Evolutionary conservation across 2,888 invertebrate genomes (phyloP).

Genomic region (Cephus nigrinus): DNA sequence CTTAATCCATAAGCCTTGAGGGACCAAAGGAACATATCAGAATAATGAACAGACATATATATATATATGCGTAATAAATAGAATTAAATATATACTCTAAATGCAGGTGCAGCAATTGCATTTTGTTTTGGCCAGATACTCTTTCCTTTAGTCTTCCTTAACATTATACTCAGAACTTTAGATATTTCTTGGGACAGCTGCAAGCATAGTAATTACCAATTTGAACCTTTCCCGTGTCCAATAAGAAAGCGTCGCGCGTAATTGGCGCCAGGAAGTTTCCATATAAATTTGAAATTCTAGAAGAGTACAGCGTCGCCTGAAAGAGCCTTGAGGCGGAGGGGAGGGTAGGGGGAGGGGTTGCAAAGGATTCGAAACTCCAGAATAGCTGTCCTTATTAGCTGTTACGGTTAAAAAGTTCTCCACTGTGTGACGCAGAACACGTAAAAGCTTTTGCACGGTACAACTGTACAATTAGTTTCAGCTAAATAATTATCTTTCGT

Average conservation of each 20-base stretch:
- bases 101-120: constrained; percentile 48
- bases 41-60: background rate
- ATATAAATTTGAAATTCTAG: background rate
- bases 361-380: background rate
- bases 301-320: background rate
- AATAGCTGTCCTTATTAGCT: background rate
- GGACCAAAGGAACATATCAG: constrained; percentile 7
- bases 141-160: constrained; percentile 33
- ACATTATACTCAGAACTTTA: constrained; percentile 33
- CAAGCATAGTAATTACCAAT: constrained; percentile 1
- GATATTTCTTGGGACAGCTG: constrained; percentile 48
- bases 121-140: constrained; percentile 46
- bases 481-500: background rate
- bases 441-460: background rate
- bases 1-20: constrained; percentile 49
- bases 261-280: background rate
- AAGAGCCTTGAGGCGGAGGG: background rate
- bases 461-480: background rate
- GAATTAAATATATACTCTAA: constrained; percentile 39
- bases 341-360: too few species aligned
- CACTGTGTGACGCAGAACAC: background rate
- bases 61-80: background rate
- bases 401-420: background rate
- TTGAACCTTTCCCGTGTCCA: background rate
- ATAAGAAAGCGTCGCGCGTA: background rate